phyloP scores from a whole-genome alignment of 2,888 invertebrate genomes.

The Crepidodera aurea region DNA sequence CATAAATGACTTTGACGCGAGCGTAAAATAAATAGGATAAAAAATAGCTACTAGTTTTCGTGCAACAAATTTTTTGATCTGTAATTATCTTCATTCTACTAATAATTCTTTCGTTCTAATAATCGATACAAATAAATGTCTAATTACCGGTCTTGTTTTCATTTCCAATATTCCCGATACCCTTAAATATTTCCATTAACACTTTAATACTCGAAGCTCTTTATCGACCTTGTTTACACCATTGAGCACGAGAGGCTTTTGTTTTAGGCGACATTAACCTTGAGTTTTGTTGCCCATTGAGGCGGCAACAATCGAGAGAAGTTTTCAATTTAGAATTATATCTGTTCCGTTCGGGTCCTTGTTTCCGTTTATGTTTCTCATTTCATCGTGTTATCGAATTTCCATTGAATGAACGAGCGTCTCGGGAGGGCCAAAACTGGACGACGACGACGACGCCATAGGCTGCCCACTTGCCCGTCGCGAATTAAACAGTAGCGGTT shows the following conservation, averaged over 20 bases:
- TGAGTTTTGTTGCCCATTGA: slow-evolving; percentile 9
- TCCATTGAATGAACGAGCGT: slow-evolving; percentile 3
- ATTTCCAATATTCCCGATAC: not conserved
- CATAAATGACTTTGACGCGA: too few species aligned
- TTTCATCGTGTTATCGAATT: slow-evolving; percentile 7
- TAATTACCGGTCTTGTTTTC: not conserved
- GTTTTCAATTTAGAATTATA: slow-evolving; percentile 17
- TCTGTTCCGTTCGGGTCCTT: slow-evolving; percentile 2
- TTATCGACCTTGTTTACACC: slow-evolving; percentile 21
- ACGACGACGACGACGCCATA: not conserved
- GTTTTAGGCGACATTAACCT: slow-evolving; percentile 23
- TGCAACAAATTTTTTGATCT: too few species aligned
- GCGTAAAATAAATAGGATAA: too few species aligned
- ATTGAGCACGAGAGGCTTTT: slow-evolving; percentile 19
- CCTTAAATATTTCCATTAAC: not conserved
- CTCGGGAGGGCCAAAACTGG: not conserved
- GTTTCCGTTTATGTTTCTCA: slow-evolving; percentile 14
- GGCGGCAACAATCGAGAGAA: slow-evolving; percentile 6
- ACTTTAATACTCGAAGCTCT: not conserved
- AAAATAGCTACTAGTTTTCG: too few species aligned
- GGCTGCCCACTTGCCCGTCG: not conserved
- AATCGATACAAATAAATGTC: too few species aligned
- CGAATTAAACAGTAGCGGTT: too few species aligned
- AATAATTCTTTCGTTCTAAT: too few species aligned
- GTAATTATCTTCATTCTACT: too few species aligned